These are phyloP conservation scores for Boloria selene DNA, from an alignment of 2,888 invertebrate genomes.

Conservation along the genomic window DNA sequence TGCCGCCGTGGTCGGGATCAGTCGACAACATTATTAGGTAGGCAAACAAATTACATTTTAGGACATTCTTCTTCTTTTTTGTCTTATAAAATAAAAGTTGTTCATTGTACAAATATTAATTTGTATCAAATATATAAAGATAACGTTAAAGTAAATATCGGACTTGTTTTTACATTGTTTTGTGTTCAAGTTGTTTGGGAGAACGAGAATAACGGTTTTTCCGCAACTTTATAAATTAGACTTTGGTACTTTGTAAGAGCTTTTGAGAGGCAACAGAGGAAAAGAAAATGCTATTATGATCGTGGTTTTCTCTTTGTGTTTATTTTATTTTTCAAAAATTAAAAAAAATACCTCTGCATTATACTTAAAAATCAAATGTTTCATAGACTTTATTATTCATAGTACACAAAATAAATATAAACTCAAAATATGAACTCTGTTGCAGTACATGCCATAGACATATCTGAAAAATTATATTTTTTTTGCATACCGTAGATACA, in stretches of 20 bases:
- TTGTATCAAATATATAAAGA: conserved; percentile 9
- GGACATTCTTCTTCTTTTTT: too few species aligned
- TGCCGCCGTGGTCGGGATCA: too few species aligned
- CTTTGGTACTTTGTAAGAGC: conserved; percentile 38
- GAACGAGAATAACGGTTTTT: conserved; percentile 29
- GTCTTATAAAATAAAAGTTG: not conserved
- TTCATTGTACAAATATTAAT: not conserved
- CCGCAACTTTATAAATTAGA: conserved; percentile 40
- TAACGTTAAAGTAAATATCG: conserved; percentile 25
- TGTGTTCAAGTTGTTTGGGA: conserved; percentile 32
- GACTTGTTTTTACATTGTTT: conserved; percentile 33
- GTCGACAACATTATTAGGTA: too few species aligned
- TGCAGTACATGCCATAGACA: too few species aligned
- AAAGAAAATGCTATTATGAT: conserved; percentile 37
- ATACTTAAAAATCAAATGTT: not conserved
- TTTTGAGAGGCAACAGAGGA: conserved; percentile 35
- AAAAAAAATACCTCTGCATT: not conserved
- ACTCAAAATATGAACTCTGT: too few species aligned
- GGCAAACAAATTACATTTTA: too few species aligned
- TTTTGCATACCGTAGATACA: too few species aligned
- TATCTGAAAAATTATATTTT: too few species aligned
- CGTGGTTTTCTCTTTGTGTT: conserved; percentile 29
- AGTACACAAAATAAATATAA: too few species aligned
- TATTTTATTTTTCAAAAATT: conserved; percentile 24
- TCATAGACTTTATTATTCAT: too few species aligned